Base-by-base conservation (phyloP, 2,888 invertebrate genomes). In the Drosophila neutralis region DNA sequence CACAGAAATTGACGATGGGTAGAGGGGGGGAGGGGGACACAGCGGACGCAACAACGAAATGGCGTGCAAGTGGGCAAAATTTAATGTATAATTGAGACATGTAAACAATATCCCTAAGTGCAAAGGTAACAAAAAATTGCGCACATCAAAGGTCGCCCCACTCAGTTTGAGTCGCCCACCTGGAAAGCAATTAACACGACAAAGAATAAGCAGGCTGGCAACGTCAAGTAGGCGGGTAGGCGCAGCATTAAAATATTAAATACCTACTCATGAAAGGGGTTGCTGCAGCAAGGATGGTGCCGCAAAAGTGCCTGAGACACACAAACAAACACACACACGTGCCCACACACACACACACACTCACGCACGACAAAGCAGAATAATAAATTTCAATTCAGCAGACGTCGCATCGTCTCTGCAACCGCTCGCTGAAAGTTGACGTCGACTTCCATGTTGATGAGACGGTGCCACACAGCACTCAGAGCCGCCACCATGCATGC, bases 311-410 rank as follows among this genome's bases (percentile, higher is more conserved):
- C 87, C 76, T 73, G 67, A 21, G 4, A 38, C 27, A 54, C 13
- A 56, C 27, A 36, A 36, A n/a, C 11, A 18, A 36, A 36, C 11
- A 11, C 27, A 38, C 18, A 24, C 48, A 48, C 6, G 3, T 15
- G 0, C 36, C 6, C 15, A 5, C 27, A 15, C 15, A 27, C 24
- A 29, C 27, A 89, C 24, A 54, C 57, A 31, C 78, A 80, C 67
- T 72, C 56, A 88, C 77, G 87, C 89, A 90, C 90, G 87, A 86
- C 87, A 87, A 87, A 87, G 90, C 87, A 86, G 90, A 90, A 87
- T 87, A 87, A 87, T 87, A 90, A 87, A 87, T 87, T 87, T 88
- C 87, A 88, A 90, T 90, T 90, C 87, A 89, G 71, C 69, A 60
- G 80, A 77, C 80, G 80, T 75, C 75, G 35, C 33, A 80, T 70